Conservation (phyloP, 2,888 invertebrate species). For the Sarcophaga subvicina region DNA sequence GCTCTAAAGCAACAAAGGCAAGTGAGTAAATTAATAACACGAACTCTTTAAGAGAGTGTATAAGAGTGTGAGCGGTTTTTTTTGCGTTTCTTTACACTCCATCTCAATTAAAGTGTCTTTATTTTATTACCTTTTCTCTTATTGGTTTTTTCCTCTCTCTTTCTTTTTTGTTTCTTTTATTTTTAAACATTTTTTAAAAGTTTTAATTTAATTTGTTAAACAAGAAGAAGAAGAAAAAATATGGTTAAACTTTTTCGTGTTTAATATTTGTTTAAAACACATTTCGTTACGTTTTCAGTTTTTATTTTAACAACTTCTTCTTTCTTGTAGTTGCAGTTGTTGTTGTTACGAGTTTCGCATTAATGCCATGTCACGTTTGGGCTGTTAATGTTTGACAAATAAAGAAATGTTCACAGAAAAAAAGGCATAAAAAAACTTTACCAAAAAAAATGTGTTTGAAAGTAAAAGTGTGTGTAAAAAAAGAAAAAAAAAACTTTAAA, state of each 20-base stretch:
- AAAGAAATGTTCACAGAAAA: constrained; percentile 20
- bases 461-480: constrained; percentile 51
- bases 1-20: neutral
- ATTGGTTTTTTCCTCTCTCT: neutral
- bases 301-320: constrained; percentile 7
- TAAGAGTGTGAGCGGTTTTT: too few species aligned
- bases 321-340: constrained; percentile 1
- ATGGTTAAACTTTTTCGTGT: neutral
- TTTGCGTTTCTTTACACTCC: too few species aligned
- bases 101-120: too few species aligned
- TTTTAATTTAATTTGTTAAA: neutral
- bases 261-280: neutral
- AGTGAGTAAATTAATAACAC: neutral
- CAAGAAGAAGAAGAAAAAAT: too few species aligned
- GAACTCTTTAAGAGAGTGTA: too few species aligned
- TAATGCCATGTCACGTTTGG: constrained; percentile 63
- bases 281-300: constrained; percentile 41
- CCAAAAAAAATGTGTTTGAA: constrained; percentile 25
- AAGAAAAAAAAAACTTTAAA: constrained; percentile 9
- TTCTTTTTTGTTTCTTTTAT: neutral
- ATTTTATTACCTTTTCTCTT: too few species aligned
- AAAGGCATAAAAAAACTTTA: neutral
- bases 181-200: constrained; percentile 3
- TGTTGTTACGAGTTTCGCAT: constrained; percentile 1
- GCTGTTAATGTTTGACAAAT: constrained; percentile 26